These are phyloP conservation scores for Psammodynastes pulverulentus DNA, from an alignment of 2,113 vertebrate species.

Conservation along the genomic window DNA sequence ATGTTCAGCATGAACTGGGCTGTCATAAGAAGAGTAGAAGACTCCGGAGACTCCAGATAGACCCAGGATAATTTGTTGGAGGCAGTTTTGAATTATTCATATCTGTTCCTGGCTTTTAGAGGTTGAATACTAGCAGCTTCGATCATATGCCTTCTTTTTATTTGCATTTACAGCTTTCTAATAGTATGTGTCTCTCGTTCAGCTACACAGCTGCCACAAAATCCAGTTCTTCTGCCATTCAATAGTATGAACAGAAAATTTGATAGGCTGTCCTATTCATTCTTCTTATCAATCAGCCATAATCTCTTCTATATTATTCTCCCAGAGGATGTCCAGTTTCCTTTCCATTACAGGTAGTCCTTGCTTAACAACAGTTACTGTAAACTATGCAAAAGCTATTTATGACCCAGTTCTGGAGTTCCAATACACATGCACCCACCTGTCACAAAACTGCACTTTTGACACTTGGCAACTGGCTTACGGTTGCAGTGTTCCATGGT, in stretches of 20 bases:
- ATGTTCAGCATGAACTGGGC: slow-evolving; percentile 57
- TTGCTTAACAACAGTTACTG: not conserved
- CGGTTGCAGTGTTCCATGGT: too few relatives aligned
- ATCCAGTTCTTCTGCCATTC: slow-evolving; percentile 40
- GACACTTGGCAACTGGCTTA: too few relatives aligned
- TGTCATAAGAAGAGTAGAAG: slow-evolving; percentile 72
- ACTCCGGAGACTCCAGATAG: slow-evolving; percentile 68
- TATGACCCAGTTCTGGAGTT: not conserved
- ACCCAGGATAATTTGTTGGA: slow-evolving; percentile 73
- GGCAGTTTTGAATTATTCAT: slow-evolving; percentile 82
- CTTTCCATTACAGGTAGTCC: not conserved
- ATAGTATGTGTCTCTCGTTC: slow-evolving; percentile 37
- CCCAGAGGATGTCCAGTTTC: not conserved
- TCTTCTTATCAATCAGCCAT: not conserved
- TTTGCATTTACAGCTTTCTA: slow-evolving; percentile 53
- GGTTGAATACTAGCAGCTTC: slow-evolving; percentile 52
- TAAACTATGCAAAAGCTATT: not conserved
- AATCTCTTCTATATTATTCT: not conserved
- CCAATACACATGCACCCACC: too few relatives aligned
- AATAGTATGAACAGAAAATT: slow-evolving; percentile 38
- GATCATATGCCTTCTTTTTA: slow-evolving; percentile 34
- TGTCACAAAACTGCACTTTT: too few relatives aligned
- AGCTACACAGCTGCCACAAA: slow-evolving; percentile 46
- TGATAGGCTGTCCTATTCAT: not conserved
- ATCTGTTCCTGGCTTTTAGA: slow-evolving; percentile 57